A percentile compares a stretch with the other conserved stretches of the same genome.
Conservation (phyloP, 1,140 invertebrate genomes). For the Leptinotarsa defecta region DNA sequence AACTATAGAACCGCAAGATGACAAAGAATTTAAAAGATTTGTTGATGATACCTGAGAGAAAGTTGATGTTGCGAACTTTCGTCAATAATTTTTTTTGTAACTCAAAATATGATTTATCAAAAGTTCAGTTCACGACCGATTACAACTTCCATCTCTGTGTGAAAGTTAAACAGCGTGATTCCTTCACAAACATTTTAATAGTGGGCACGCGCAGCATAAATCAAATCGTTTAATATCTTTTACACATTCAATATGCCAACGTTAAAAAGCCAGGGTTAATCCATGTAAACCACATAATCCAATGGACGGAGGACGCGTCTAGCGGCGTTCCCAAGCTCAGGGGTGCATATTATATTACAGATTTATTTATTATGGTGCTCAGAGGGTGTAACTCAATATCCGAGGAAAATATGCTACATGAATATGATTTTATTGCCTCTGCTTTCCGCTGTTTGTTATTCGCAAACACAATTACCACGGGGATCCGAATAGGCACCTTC, state of each 20-base stretch:
- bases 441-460: constrained; percentile 28
- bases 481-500: constrained; percentile 3
- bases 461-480: constrained; percentile 15
- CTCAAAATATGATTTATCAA: constrained; percentile 16
- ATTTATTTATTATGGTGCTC: constrained; percentile 52
- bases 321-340: constrained; percentile 36
- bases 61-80: not conserved
- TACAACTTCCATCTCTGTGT: constrained; percentile 41
- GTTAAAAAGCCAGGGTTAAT: constrained; percentile 50
- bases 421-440: constrained; percentile 49
- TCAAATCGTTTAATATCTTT: constrained; percentile 54
- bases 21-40: no score
- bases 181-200: constrained; percentile 52
- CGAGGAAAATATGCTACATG: constrained; percentile 50
- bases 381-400: constrained; percentile 53
- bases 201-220: constrained; percentile 50
- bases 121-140: constrained; percentile 12
- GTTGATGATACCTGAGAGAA: not conserved
- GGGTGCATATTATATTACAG: constrained; percentile 54
- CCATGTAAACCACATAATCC: constrained; percentile 52
- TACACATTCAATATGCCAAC: constrained; percentile 53
- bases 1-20: no score
- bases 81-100: not conserved
- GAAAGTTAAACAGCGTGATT: constrained; percentile 53
- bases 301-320: constrained; percentile 35